Evolutionary conservation across 1,140 invertebrate species (phyloP).

Genomic region (Amphibalanus amphitrite): DNA sequence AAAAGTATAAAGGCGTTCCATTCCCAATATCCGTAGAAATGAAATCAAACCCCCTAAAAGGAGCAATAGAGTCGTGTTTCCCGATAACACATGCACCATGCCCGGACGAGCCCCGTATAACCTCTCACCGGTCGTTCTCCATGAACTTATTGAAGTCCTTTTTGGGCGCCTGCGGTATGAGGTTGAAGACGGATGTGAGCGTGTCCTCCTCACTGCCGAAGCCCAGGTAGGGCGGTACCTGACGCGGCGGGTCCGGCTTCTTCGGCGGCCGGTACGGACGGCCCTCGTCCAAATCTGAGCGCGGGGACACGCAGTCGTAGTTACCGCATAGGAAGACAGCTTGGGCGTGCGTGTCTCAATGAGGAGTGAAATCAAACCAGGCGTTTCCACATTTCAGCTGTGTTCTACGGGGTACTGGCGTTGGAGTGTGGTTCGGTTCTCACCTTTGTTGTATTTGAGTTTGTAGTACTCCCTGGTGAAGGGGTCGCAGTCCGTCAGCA

Average conservation of each 20-base stretch:
- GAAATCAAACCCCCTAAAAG: no score
- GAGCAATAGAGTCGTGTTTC: no score
- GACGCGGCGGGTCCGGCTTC: constrained; percentile 20
- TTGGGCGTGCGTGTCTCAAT: no score
- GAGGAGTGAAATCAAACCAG: no score
- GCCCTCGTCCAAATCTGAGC: constrained; percentile 32
- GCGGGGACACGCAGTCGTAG: neutral
- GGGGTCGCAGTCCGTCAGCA: constrained; percentile 65
- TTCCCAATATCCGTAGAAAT: no score
- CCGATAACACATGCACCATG: no score
- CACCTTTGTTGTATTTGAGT: constrained; percentile 27
- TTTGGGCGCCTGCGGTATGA: constrained; percentile 54
- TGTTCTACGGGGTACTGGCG: no score
- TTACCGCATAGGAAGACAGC: no score
- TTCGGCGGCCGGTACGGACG: constrained; percentile 13
- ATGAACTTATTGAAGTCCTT: constrained; percentile 61
- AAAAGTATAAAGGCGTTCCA: no score
- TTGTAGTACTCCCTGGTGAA: constrained; percentile 74
- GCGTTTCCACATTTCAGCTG: no score
- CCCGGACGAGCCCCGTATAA: no score
- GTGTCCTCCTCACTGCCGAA: constrained; percentile 74
- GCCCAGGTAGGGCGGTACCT: constrained; percentile 71
- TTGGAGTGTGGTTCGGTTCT: no score
- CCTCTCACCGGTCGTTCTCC: constrained; percentile 48
- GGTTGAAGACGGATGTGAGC: constrained; percentile 55